These are phyloP conservation scores for Melanitta fusca DNA, from an alignment of 2,797 vertebrate species.

Conservation along the genomic window DNA sequence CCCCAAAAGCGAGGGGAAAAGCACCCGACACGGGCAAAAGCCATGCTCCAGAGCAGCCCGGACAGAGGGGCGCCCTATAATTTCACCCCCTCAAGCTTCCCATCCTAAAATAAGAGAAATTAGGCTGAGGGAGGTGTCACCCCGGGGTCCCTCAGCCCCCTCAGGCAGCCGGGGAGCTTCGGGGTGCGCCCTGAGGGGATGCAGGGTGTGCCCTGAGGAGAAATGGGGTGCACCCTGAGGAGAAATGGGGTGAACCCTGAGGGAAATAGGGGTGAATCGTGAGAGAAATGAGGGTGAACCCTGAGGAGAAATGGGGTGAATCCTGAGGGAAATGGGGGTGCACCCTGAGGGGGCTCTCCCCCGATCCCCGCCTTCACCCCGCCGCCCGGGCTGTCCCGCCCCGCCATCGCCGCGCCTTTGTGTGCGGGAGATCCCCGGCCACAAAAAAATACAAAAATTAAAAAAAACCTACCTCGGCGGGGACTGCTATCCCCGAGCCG, in stretches of 20 bases:
- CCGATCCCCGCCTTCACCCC: neutral
- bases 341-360: neutral
- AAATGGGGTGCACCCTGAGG: no score
- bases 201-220: no score
- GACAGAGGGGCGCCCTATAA: neutral
- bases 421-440: slow-evolving; percentile 20
- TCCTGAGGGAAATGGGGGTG: no score
- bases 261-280: no score
- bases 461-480: slow-evolving; percentile 31
- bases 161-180: no score
- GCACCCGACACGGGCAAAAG: neutral
- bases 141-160: no score
- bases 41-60: neutral
- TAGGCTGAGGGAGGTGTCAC: no score
- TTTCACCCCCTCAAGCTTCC: neutral
- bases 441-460: neutral
- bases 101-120: no score
- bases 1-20: neutral
- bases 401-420: slow-evolving; percentile 45
- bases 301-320: no score
- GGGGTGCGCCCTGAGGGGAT: no score
- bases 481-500: neutral
- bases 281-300: no score
- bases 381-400: neutral
- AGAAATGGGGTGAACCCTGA: no score